phyloP scores from a whole-genome alignment of 2,888 invertebrate genomes.

The Plebejus anna region DNA sequence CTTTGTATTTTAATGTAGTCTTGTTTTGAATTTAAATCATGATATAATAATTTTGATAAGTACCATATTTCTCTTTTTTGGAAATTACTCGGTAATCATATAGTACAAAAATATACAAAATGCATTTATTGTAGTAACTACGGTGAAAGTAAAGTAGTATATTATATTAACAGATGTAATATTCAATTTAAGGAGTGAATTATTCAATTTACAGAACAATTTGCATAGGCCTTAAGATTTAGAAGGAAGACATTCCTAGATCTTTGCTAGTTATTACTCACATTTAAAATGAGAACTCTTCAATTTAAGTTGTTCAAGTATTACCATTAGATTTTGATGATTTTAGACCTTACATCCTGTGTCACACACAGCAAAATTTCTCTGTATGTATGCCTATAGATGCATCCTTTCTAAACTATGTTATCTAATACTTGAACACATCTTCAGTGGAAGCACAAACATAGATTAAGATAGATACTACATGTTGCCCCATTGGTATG shows the following conservation, averaged over 20 bases:
- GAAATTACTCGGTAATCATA: background rate
- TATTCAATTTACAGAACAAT: background rate
- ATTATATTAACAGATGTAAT: background rate
- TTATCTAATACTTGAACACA: background rate
- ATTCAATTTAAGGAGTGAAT: background rate
- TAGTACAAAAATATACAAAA: slow-evolving; percentile 19
- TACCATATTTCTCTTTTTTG: background rate
- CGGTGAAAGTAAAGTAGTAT: background rate
- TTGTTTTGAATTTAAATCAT: background rate
- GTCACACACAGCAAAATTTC: too few relatives aligned
- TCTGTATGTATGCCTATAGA: too few relatives aligned
- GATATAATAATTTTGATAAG: background rate
- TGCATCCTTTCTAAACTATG: background rate
- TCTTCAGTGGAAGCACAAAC: background rate
- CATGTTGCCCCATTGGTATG: too few relatives aligned
- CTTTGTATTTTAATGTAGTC: background rate
- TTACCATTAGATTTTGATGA: background rate
- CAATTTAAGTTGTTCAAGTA: background rate
- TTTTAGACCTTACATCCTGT: background rate
- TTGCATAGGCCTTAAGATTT: background rate
- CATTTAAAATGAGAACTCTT: background rate
- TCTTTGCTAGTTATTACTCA: background rate
- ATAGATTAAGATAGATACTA: too few relatives aligned
- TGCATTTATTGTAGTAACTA: slow-evolving; percentile 6
- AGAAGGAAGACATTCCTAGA: background rate